Evolutionary conservation across 1,140 invertebrate genomes (phyloP).

Genomic region (Zaprionus davidi): DNA sequence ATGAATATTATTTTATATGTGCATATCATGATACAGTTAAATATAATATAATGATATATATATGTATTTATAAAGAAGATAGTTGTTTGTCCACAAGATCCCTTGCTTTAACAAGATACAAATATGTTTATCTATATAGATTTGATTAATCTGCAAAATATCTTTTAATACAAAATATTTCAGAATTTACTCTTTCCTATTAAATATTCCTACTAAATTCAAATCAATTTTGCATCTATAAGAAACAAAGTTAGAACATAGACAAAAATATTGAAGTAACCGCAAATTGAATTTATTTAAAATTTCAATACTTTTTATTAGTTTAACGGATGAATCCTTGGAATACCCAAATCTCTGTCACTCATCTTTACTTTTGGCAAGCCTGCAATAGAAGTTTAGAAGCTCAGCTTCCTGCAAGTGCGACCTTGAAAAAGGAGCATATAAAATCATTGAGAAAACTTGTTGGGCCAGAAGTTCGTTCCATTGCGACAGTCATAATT

Average conservation of each 20-base stretch:
- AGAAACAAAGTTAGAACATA: neutral
- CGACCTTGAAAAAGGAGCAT: conserved; percentile 28
- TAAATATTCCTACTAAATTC: neutral
- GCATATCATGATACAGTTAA: too few relatives aligned
- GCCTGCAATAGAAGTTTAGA: neutral
- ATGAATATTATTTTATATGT: too few relatives aligned
- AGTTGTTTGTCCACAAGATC: neutral
- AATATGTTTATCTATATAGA: neutral
- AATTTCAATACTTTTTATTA: neutral
- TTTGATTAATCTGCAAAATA: neutral
- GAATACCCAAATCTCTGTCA: neutral
- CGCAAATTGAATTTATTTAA: neutral
- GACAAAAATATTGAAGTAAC: neutral
- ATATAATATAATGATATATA: neutral
- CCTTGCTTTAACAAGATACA: neutral
- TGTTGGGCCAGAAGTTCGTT: conserved; percentile 35
- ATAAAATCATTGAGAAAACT: conserved; percentile 32
- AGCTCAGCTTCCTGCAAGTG: neutral
- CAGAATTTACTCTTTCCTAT: too few relatives aligned
- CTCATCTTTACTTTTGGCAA: neutral
- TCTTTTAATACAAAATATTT: neutral
- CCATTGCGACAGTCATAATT: conserved; percentile 55
- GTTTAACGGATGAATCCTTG: neutral
- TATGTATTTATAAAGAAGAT: too few relatives aligned
- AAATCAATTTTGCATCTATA: neutral